A percentile compares a stretch with the other conserved stretches of the same genome.
phyloP scores from a whole-genome alignment of 2,797 vertebrate species.

The Enteromius treurensis region DNA sequence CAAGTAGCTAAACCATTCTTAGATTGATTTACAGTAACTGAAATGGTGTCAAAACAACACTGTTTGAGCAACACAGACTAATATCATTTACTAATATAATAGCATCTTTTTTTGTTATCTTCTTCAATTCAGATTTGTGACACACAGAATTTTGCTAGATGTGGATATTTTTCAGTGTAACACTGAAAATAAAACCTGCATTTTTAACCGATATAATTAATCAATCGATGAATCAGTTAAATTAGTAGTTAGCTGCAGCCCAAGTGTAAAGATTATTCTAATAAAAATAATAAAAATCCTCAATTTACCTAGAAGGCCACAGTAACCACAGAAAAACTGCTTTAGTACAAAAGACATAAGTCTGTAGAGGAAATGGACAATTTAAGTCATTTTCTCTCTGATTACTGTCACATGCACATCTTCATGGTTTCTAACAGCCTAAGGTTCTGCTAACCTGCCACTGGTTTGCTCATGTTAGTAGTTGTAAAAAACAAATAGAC shows the following conservation, averaged over 20 bases:
- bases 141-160: neutral
- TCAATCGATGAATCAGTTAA: neutral
- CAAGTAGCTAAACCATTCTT: neutral
- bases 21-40: neutral
- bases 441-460: neutral
- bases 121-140: neutral
- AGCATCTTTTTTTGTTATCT: neutral
- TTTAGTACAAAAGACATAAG: neutral
- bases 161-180: neutral
- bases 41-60: neutral
- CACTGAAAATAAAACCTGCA: neutral
- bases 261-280: neutral
- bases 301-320: neutral
- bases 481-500: neutral
- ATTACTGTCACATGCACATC: conserved; percentile 13
- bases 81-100: too few species aligned
- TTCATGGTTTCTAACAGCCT: neutral
- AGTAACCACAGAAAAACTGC: neutral
- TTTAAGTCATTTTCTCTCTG: conserved; percentile 17
- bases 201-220: neutral
- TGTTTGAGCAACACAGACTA: neutral
- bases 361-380: conserved; percentile 23
- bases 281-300: neutral
- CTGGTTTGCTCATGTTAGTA: neutral
- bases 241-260: neutral